These are phyloP conservation scores for Notothenia rossii DNA, from an alignment of 2,113 vertebrate species.

Conservation along the genomic window DNA sequence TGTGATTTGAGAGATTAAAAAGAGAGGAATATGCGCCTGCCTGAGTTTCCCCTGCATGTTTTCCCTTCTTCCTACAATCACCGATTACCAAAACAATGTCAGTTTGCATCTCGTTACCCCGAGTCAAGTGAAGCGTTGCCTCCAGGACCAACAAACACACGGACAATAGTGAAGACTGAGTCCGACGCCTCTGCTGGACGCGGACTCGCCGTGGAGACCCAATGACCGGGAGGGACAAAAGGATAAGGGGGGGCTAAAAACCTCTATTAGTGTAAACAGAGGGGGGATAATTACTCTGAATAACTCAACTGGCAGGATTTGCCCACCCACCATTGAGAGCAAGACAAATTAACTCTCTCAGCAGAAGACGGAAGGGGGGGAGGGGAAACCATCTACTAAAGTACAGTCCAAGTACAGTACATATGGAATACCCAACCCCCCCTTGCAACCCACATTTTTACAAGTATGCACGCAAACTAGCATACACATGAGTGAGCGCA, in stretches of 20 bases:
- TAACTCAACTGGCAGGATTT: constrained; percentile 66
- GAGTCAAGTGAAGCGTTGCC: constrained; percentile 29
- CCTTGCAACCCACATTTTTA: constrained; percentile 48
- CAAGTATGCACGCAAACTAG: constrained; percentile 68
- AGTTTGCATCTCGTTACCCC: constrained; percentile 20
- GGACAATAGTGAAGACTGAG: constrained; percentile 35
- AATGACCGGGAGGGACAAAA: constrained; percentile 56
- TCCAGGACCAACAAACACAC: constrained; percentile 41
- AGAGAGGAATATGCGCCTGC: background rate
- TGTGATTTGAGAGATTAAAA: constrained; percentile 20
- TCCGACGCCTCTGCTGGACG: constrained; percentile 36
- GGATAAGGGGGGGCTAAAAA: constrained; percentile 47
- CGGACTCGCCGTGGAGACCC: constrained; percentile 36
- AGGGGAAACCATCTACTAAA: constrained; percentile 10
- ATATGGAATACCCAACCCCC: constrained; percentile 22
- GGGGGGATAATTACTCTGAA: constrained; percentile 72
- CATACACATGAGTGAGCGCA: constrained; percentile 71
- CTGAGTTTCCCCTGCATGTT: background rate
- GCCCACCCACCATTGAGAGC: constrained; percentile 67
- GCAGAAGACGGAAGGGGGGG: constrained; percentile 5
- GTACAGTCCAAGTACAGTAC: constrained; percentile 57
- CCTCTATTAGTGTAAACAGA: constrained; percentile 64
- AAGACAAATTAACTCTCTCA: constrained; percentile 64
- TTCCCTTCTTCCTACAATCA: background rate
- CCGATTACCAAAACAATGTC: constrained; percentile 12